A percentile compares a stretch with the other conserved stretches of the same genome.
Evolutionary conservation across 2,888 invertebrate genomes (phyloP).

Genomic region (Rambutsinella grinnellia): DNA sequence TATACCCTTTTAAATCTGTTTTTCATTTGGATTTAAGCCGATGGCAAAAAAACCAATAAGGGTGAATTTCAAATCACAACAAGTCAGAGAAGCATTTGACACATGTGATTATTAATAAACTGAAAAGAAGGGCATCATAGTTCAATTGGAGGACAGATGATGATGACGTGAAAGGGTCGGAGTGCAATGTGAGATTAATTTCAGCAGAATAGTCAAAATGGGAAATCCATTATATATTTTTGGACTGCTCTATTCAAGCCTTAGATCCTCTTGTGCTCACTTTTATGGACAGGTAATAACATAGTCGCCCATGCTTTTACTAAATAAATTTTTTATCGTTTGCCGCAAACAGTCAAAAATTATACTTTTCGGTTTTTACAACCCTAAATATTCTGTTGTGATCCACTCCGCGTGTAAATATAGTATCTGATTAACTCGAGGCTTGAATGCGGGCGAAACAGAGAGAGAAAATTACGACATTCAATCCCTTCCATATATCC

Average conservation of each 20-base stretch:
- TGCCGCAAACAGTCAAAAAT: neutral
- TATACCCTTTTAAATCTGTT: too few species aligned
- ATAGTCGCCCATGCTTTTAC: too few species aligned
- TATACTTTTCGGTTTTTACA: neutral
- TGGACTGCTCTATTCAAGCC: too few species aligned
- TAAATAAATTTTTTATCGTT: too few species aligned
- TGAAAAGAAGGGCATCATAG: neutral
- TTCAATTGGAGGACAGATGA: neutral
- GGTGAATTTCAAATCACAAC: neutral
- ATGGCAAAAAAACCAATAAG: neutral
- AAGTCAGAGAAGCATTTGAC: neutral
- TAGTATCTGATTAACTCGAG: neutral
- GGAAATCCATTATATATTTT: too few species aligned
- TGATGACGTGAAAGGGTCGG: constrained; percentile 8
- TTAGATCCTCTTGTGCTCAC: too few species aligned
- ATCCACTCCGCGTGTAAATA: constrained; percentile 21
- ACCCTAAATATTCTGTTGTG: constrained; percentile 22
- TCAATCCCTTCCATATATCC: neutral
- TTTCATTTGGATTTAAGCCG: neutral
- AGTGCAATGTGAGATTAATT: constrained; percentile 16
- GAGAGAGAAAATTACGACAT: neutral
- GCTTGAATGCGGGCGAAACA: neutral
- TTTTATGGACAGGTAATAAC: too few species aligned
- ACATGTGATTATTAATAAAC: constrained; percentile 21
- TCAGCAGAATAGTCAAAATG: too few species aligned